phyloP scores from a whole-genome alignment of 2,113 vertebrate genomes.

The Mellivora capensis region DNA sequence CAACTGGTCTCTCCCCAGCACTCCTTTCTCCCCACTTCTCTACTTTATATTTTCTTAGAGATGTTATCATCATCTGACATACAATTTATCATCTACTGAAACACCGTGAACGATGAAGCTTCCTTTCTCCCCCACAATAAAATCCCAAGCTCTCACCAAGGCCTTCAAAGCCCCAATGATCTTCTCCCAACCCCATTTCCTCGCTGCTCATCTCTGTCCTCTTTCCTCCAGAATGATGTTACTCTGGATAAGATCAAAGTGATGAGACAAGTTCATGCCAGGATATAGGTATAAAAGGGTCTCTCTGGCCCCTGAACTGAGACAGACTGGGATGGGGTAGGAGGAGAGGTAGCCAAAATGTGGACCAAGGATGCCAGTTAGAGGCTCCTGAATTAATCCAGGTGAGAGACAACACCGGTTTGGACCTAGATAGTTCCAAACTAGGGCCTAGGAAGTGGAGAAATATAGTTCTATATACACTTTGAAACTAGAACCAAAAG shows the following conservation, averaged over 20 bases:
- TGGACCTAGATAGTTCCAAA: not conserved
- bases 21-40: not conserved
- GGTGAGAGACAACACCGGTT: not conserved
- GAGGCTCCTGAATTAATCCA: not conserved
- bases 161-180: not conserved
- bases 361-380: not conserved
- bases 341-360: not conserved
- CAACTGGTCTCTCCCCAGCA: not conserved
- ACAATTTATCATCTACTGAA: not conserved
- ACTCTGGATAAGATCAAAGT: not conserved
- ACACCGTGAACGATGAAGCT: accelerated
- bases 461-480: not conserved
- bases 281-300: not conserved
- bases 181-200: not conserved
- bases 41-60: not conserved
- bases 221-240: not conserved
- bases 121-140: not conserved
- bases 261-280: not conserved
- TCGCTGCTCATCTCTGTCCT: not conserved
- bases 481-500: not conserved
- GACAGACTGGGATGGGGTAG: not conserved
- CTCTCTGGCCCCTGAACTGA: not conserved
- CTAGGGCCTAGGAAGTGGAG: not conserved
- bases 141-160: not conserved
- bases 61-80: not conserved